Percentiles rank a stretch among this genome's conserved stretches.
These are phyloP conservation scores for Sycobia sp. DNA, from an alignment of 1,140 invertebrate species.

Conservation along the genomic window DNA sequence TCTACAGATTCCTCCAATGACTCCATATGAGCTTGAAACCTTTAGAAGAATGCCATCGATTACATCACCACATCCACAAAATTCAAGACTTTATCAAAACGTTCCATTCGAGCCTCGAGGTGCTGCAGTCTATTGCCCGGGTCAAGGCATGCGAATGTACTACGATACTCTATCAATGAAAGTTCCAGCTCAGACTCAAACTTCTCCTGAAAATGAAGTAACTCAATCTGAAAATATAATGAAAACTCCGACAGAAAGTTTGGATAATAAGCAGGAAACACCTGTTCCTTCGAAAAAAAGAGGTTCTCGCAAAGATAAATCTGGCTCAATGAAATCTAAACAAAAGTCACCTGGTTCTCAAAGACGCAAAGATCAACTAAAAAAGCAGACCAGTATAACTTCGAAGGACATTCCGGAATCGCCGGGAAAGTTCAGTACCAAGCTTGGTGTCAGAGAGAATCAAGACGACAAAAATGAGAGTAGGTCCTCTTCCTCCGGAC, in stretches of 20 bases:
- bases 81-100: constrained; percentile 42
- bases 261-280: constrained; percentile 7
- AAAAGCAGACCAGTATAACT: constrained; percentile 43
- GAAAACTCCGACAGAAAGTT: background rate
- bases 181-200: constrained; percentile 51
- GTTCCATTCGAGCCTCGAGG: constrained; percentile 41
- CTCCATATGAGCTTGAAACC: constrained; percentile 41
- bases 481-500: constrained; percentile 56
- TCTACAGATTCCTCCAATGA: constrained; percentile 43
- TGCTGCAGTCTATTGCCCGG: constrained; percentile 24
- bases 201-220: constrained; percentile 43
- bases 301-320: constrained; percentile 27
- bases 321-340: constrained; percentile 14
- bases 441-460: constrained; percentile 27
- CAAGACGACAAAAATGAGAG: constrained; percentile 54
- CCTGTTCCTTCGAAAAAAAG: constrained; percentile 20
- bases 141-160: constrained; percentile 39
- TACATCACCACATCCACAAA: constrained; percentile 34
- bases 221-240: background rate
- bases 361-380: constrained; percentile 40
- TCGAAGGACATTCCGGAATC: constrained; percentile 43
- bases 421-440: constrained; percentile 23
- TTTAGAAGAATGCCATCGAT: constrained; percentile 41
- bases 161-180: constrained; percentile 45
- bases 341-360: constrained; percentile 17